Evolutionary conservation across 2,888 invertebrate genomes (phyloP).

Genomic region (Blastobasis lacticolella): DNA sequence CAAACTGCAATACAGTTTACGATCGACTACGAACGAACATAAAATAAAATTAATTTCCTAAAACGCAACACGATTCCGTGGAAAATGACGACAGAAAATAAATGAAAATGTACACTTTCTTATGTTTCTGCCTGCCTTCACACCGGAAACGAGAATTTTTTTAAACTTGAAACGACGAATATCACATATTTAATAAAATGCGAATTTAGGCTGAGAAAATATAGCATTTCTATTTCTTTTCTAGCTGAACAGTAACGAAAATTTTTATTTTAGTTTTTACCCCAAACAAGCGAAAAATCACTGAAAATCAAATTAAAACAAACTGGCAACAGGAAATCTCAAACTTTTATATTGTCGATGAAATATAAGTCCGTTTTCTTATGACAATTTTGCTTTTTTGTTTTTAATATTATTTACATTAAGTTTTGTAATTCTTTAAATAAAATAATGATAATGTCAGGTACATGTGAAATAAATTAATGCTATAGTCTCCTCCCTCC

Average conservation of each 20-base stretch:
- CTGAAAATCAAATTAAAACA: slow-evolving; percentile 16
- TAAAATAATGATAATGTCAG: too few relatives aligned
- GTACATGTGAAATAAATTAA: too few relatives aligned
- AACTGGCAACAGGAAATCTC: slow-evolving; percentile 31
- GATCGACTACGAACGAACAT: slow-evolving; percentile 43
- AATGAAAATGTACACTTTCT: slow-evolving; percentile 69
- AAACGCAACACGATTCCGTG: slow-evolving; percentile 55
- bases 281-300: slow-evolving; percentile 22
- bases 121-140: slow-evolving; percentile 68
- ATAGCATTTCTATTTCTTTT: slow-evolving; percentile 50
- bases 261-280: slow-evolving; percentile 27
- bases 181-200: slow-evolving; percentile 36
- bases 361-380: slow-evolving; percentile 5
- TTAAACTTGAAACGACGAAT: slow-evolving; percentile 44
- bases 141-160: slow-evolving; percentile 65
- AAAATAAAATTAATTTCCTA: slow-evolving; percentile 55
- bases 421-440: too few relatives aligned
- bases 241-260: slow-evolving; percentile 23
- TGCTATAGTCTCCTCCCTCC: too few relatives aligned
- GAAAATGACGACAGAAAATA: slow-evolving; percentile 70
- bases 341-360: slow-evolving; percentile 29
- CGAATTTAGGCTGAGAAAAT: slow-evolving; percentile 34
- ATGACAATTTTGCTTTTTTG: too few relatives aligned
- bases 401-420: too few relatives aligned
- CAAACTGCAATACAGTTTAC: slow-evolving; percentile 29